A percentile compares a stretch with the other conserved stretches of the same genome.
Conservation (phyloP, 2,113 vertebrate species). For the Phalacrocorax carbo region DNA sequence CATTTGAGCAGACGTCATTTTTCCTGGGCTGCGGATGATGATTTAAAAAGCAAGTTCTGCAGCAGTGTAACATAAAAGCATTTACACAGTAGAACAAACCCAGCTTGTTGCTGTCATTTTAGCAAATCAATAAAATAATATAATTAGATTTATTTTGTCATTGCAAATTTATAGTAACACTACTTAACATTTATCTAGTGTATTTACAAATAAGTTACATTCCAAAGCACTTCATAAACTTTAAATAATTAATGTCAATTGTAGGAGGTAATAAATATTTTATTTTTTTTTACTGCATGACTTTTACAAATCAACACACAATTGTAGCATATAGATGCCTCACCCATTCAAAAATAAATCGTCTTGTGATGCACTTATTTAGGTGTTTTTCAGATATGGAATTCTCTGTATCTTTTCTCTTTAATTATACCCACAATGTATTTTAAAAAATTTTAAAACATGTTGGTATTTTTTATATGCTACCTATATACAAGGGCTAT, state of each 20-base stretch:
- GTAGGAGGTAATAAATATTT: background rate
- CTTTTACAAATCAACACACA: background rate
- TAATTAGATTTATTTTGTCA: background rate
- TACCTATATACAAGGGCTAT: rapidly evolving
- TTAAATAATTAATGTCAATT: background rate
- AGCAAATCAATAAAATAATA: background rate
- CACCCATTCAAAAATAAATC: background rate
- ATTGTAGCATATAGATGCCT: background rate
- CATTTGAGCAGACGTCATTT: background rate
- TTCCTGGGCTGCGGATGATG: background rate
- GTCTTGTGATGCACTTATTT: background rate
- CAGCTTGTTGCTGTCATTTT: background rate
- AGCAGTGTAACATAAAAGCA: background rate
- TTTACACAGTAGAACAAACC: background rate
- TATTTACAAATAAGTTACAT: background rate
- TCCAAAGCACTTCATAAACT: background rate
- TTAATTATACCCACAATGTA: background rate
- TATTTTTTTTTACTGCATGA: background rate
- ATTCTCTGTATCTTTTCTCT: background rate
- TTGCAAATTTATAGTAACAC: background rate
- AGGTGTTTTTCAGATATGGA: background rate
- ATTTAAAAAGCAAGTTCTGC: background rate
- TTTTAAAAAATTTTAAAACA: background rate
- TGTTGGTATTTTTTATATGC: background rate
- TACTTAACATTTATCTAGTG: background rate